Base-by-base conservation (phyloP, 1,140 invertebrate genomes). In the Venustaconcha ellipsiformis region DNA sequence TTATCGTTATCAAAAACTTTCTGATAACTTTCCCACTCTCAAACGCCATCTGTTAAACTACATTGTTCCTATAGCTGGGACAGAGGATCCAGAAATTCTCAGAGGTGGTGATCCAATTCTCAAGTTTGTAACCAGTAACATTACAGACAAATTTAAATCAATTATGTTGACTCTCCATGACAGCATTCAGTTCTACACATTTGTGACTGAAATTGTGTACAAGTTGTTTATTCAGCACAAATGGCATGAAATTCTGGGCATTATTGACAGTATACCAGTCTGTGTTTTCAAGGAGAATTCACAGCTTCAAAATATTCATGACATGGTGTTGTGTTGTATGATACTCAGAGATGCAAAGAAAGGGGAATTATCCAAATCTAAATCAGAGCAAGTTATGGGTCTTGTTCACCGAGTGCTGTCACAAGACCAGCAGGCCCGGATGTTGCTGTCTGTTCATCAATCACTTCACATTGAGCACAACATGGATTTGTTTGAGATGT, bases 1-100 rank as follows among this genome's bases (percentile, higher is more conserved):
- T 76, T 88, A 87, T 71, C 78, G 86, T 1, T 89, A 89, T 70
- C 86, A 88, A 37, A 84, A 83, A 74, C 76, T 89, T 18, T 81
- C 80, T 0, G 76, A 84, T 23, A 84, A 88, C 30, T 88, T 83
- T 78, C 86, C 86, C 1, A 79, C 82, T 20, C 76, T 89, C 72
- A 82, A 85, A 71, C 81, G 80, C 26, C 86, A 87, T 67, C 77
- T 89, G 26, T 71, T 86, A 57, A 81, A 82, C 64, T 86, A 83
- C 48, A 83, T 89, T 30, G 75, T 87, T 55, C 88, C 88, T 37
- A 74, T 89, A 20, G 86, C 84, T 30, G 84, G 79, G 2, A 80
- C 82, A 17, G 82, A 85, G 62, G 82, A 88, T 69, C 81, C 81
- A 4, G 84, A 89, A 14, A 84, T 88, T 57, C 70, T 82, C 6